Evolutionary conservation across 2,888 invertebrate genomes (phyloP).

Genomic region (Apotomis betuletana): DNA sequence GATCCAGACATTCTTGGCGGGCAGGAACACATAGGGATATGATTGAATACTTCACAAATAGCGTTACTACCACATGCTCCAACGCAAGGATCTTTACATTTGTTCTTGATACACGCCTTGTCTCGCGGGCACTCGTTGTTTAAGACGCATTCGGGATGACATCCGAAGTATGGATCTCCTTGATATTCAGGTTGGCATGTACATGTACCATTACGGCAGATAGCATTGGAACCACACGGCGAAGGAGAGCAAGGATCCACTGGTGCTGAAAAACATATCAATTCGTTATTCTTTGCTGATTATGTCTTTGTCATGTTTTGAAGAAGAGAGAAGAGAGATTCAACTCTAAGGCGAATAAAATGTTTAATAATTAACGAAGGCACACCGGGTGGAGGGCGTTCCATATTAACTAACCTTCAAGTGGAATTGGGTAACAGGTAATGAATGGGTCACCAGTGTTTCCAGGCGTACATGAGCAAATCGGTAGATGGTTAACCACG

Average conservation of each 20-base stretch:
- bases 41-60: conserved; percentile 85
- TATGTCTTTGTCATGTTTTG: background rate
- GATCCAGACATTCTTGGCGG: conserved; percentile 85
- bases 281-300: background rate
- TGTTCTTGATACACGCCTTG: conserved; percentile 88
- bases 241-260: conserved; percentile 86
- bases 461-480: conserved; percentile 86
- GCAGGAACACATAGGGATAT: conserved; percentile 88
- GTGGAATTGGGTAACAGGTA: conserved; percentile 65
- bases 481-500: conserved; percentile 87
- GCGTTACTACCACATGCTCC: conserved; percentile 87
- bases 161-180: conserved; percentile 89
- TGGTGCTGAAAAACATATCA: conserved; percentile 58
- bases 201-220: conserved; percentile 86
- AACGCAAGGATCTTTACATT: conserved; percentile 89
- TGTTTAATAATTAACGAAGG: background rate
- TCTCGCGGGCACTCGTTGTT: conserved; percentile 88
- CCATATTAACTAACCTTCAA: conserved; percentile 55
- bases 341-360: background rate
- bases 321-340: background rate
- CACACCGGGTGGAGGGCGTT: background rate
- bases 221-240: conserved; percentile 87
- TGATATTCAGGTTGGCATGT: conserved; percentile 88
- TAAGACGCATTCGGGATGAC: conserved; percentile 91
- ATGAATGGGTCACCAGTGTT: conserved; percentile 90